Percentiles rank a stretch among this genome's conserved stretches.
phyloP scores from a whole-genome alignment of 2,888 invertebrate genomes.

The Lordiphosa fenestrarum region DNA sequence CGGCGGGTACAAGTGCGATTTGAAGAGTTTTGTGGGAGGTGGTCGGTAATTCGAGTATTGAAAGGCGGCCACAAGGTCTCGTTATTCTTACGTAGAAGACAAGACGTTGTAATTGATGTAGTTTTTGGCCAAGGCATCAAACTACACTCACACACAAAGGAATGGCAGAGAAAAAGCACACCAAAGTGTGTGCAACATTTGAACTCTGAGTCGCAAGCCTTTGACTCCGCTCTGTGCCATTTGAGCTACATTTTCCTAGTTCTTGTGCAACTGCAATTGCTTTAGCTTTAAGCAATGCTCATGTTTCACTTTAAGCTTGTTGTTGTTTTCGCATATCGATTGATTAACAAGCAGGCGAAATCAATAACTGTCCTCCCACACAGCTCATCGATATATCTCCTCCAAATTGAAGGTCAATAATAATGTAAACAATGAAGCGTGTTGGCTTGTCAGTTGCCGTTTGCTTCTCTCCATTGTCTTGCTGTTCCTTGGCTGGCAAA shows the following conservation, averaged over 20 bases:
- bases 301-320: conserved; percentile 4
- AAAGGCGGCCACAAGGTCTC: conserved; percentile 50
- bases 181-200: conserved; percentile 22
- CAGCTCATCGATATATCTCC: conserved; percentile 10
- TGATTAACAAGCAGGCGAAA: conserved; percentile 36
- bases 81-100: conserved; percentile 73
- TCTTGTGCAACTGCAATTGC: conserved; percentile 1
- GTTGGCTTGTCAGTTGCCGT: conserved; percentile 35
- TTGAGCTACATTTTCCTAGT: neutral
- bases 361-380: conserved; percentile 45
- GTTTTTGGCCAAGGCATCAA: conserved; percentile 67
- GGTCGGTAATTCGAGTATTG: conserved; percentile 36
- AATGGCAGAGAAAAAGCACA: conserved; percentile 4
- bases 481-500: conserved; percentile 10
- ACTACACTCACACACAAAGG: conserved; percentile 41
- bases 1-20: conserved; percentile 16
- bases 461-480: conserved; percentile 19
- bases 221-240: neutral
- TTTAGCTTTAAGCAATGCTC: conserved; percentile 11
- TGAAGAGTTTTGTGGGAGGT: neutral
- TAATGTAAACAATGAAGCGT: conserved; percentile 47
- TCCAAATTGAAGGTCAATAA: conserved; percentile 60
- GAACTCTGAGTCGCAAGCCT: conserved; percentile 2
- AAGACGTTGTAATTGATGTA: conserved; percentile 70
- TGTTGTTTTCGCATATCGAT: conserved; percentile 33